These are phyloP conservation scores for Brienomyrus longianalis DNA, from an alignment of 2,113 vertebrate genomes.

Conservation along the genomic window DNA sequence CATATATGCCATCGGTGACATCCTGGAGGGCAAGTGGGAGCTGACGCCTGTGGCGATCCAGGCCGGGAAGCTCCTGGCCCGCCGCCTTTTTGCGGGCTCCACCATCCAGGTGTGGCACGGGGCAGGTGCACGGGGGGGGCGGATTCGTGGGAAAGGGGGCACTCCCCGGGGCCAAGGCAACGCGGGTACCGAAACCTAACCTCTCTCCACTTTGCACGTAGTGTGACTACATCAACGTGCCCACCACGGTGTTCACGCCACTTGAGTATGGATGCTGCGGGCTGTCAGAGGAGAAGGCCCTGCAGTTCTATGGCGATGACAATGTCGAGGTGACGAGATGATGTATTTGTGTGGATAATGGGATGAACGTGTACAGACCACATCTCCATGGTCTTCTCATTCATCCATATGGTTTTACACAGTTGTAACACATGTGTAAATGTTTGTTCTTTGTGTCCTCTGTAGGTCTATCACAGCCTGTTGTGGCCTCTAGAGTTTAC, in stretches of 20 bases:
- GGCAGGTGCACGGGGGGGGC: not conserved
- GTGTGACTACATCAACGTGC: conserved; percentile 90
- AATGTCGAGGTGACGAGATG: conserved; percentile 72
- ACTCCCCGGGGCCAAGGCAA: not conserved
- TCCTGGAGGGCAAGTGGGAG: conserved; percentile 85
- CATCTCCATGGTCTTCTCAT: not conserved
- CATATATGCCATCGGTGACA: conserved; percentile 85
- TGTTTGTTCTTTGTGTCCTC: not conserved
- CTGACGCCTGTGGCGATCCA: conserved; percentile 91
- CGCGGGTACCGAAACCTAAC: not conserved
- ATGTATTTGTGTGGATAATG: not conserved
- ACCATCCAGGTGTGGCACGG: conserved; percentile 64
- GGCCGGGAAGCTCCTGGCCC: conserved; percentile 82
- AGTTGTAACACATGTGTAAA: not conserved
- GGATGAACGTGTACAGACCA: not conserved
- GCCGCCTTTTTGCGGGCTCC: conserved; percentile 70
- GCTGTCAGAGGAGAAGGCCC: conserved; percentile 77
- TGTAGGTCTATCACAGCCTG: conserved; percentile 80
- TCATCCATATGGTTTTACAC: no score
- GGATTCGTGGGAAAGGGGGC: not conserved
- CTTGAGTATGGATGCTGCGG: conserved; percentile 92
- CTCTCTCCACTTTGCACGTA: conserved; percentile 36
- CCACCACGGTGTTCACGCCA: conserved; percentile 92
- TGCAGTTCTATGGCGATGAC: conserved; percentile 65
- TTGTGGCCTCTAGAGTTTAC: conserved; percentile 97